These are phyloP conservation scores for Solen grandis DNA, from an alignment of 1,140 invertebrate species.

Conservation along the genomic window DNA sequence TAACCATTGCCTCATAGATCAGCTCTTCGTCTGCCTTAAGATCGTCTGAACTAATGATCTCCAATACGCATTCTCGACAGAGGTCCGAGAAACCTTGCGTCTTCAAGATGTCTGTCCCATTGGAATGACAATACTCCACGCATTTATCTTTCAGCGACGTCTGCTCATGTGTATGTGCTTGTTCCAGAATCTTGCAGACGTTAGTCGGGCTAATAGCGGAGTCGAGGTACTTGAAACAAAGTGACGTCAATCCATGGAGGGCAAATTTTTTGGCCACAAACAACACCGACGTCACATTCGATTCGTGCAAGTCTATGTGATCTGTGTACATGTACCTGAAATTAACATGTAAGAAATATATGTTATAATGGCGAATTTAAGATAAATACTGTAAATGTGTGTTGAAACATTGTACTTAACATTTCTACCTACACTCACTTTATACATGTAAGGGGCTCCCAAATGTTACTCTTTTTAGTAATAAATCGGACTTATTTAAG, in stretches of 20 bases:
- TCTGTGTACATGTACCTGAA: slow-evolving; percentile 61
- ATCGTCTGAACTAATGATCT: slow-evolving; percentile 38
- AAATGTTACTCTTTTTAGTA: not conserved
- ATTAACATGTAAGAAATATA: not conserved
- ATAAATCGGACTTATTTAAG: not conserved
- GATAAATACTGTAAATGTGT: not conserved
- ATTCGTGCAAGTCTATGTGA: slow-evolving; percentile 84
- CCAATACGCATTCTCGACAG: slow-evolving; percentile 22
- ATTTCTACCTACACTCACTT: not conserved
- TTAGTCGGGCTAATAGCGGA: slow-evolving; percentile 88
- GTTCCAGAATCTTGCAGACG: slow-evolving; percentile 82
- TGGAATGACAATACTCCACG: slow-evolving; percentile 12
- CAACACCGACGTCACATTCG: slow-evolving; percentile 90
- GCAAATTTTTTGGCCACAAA: slow-evolving; percentile 92
- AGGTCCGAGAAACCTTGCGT: slow-evolving; percentile 40
- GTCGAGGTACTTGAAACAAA: slow-evolving; percentile 90
- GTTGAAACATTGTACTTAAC: not conserved
- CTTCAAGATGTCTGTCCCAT: slow-evolving; percentile 21
- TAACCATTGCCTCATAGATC: slow-evolving; percentile 41
- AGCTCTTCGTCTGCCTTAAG: slow-evolving; percentile 46
- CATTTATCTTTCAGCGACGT: slow-evolving; percentile 41
- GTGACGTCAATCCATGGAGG: slow-evolving; percentile 88
- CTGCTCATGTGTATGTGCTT: slow-evolving; percentile 46
- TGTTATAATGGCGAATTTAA: not conserved
- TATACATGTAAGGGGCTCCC: not conserved